Base-by-base conservation (phyloP, 2,113 vertebrate species). In the Myxocyprinus asiaticus region DNA sequence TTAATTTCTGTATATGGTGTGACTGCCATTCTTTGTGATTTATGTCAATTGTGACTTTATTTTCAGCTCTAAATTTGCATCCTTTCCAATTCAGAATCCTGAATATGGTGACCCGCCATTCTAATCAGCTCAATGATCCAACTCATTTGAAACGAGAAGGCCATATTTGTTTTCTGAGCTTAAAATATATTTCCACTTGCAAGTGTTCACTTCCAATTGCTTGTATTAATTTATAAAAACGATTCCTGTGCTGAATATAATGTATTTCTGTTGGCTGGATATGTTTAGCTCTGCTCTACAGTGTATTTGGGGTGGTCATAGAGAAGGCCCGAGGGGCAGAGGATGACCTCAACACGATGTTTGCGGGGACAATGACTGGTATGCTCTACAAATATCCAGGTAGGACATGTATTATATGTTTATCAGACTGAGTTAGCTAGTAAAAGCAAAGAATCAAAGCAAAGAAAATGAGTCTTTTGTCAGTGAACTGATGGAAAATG, bases 311-410 rank as follows among this genome's bases (percentile, higher is more conserved):
- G 80, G 95, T 96, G n/a, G 3, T 94, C 82, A 93, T 96, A 70
- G 94, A 96, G 88, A 95, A 96, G 86, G 91, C 93, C 65, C 86
- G 95, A 82, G 95, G 95, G 82, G 95, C 95, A 66, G 95, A 96
- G 87, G 95, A 96, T 82, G 95, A 96, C 80, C 89, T 96, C 81
- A 96, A 96, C 86, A 96, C 95, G 2, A 67, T 96, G 81, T 94
- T 91, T 78, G 94, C 95, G 14, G 95, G 95, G 74, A 95, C 94
- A 3, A 88, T 95, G 93, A 96, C 95, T 1, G 95, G 95, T 67
- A 90, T 96, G 91, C 87, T 96, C 0, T 95, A 95, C 88, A 96
- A 96, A 90, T 94, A 93, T 78, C 92, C 95, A 88, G 94, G 94
- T 96, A 83, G 76, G 69, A 6, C 47, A 51, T 68, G 6, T 69